phyloP scores from a whole-genome alignment of 2,113 vertebrate genomes.

The Crotalus helleri region DNA sequence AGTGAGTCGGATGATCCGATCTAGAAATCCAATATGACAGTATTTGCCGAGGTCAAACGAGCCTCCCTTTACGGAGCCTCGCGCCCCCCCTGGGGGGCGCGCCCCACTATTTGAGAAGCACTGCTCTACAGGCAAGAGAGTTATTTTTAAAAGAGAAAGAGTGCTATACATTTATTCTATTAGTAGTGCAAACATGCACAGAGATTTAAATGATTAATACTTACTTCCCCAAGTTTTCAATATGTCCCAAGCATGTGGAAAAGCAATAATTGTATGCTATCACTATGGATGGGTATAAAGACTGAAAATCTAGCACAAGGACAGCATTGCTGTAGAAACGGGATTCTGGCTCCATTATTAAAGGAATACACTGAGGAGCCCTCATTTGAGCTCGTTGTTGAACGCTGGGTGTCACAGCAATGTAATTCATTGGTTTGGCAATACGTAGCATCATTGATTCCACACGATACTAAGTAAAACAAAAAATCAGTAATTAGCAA shows the following conservation, averaged over 20 bases:
- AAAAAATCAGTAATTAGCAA: neutral
- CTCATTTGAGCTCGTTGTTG: slow-evolving; percentile 93
- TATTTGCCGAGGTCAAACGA: too few species aligned
- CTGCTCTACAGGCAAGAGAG: neutral
- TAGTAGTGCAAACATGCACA: slow-evolving; percentile 7
- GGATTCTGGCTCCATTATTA: slow-evolving; percentile 96
- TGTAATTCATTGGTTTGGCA: slow-evolving; percentile 96
- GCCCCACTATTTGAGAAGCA: too few species aligned
- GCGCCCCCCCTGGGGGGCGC: too few species aligned
- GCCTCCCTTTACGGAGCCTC: too few species aligned
- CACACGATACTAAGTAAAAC: slow-evolving; percentile 85
- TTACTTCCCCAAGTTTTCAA: slow-evolving; percentile 95
- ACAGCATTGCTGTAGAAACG: slow-evolving; percentile 98
- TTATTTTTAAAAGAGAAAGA: neutral
- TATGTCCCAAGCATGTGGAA: slow-evolving; percentile 93
- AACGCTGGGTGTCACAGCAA: slow-evolving; percentile 85
- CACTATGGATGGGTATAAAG: slow-evolving; percentile 93
- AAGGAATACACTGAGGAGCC: slow-evolving; percentile 87
- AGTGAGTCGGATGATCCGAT: too few species aligned
- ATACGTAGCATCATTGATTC: slow-evolving; percentile 98
- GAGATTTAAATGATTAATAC: slow-evolving; percentile 45
- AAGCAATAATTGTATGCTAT: slow-evolving; percentile 99
- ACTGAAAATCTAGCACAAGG: slow-evolving; percentile 96
- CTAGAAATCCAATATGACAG: too few species aligned
- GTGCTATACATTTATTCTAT: neutral